These are phyloP conservation scores for Holothuria scabra DNA, from an alignment of 53 echinoderm and acorn worm species.

Conservation along the genomic window DNA sequence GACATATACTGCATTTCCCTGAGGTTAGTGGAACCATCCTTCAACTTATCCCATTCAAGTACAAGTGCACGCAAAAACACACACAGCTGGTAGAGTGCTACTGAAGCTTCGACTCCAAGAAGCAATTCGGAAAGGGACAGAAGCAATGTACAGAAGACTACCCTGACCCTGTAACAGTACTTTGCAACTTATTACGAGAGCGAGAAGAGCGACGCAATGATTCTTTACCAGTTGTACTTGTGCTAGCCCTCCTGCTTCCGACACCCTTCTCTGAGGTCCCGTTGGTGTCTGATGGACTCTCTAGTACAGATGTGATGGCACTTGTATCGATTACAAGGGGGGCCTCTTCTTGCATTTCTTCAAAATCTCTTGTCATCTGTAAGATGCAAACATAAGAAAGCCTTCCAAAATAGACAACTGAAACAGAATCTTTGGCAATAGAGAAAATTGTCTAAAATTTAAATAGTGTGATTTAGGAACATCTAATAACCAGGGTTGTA, in stretches of 20 bases:
- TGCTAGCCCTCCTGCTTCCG: constrained; percentile 28
- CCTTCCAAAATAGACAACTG: no score
- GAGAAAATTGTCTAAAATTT: no score
- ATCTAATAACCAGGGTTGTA: no score
- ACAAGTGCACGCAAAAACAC: no score
- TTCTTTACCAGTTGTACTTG: constrained; percentile 36
- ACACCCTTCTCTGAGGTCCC: not conserved
- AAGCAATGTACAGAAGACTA: constrained; percentile 49
- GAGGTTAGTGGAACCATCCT: constrained; percentile 29
- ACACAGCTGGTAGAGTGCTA: no score
- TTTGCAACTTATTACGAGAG: constrained; percentile 29
- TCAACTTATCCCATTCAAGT: no score
- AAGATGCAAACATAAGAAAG: not conserved
- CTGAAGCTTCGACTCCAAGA: not conserved
- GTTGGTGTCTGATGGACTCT: not conserved
- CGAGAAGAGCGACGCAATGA: constrained; percentile 25
- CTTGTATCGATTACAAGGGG: constrained; percentile 83
- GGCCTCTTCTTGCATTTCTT: constrained; percentile 94
- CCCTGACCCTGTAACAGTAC: constrained; percentile 46
- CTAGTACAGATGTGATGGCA: constrained; percentile 71
- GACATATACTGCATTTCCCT: constrained; percentile 15
- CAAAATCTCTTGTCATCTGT: constrained; percentile 96
- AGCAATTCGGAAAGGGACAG: constrained; percentile 38
- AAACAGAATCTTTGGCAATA: no score
- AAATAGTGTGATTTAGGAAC: no score